Conservation (phyloP, 2,888 invertebrate genomes). For the Cosmia trapezina region DNA sequence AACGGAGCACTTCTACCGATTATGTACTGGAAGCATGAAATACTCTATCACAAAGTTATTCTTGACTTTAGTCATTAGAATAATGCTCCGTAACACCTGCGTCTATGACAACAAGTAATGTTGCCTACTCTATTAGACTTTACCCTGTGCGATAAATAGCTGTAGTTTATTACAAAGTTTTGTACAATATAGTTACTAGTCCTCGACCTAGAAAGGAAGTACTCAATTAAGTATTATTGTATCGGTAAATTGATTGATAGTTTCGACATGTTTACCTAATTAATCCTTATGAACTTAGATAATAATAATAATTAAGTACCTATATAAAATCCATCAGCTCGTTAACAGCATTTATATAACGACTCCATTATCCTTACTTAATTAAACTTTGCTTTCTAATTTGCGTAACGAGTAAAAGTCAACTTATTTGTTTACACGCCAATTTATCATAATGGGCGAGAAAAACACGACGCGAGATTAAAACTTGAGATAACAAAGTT, state of each 20-base stretch:
- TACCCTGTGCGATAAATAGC: conserved; percentile 36
- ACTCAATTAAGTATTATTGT: not conserved
- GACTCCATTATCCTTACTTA: conserved; percentile 39
- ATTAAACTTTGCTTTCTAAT: conserved; percentile 52
- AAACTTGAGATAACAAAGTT: conserved; percentile 56
- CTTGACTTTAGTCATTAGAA: conserved; percentile 48
- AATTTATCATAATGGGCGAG: conserved; percentile 55
- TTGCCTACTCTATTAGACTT: conserved; percentile 47
- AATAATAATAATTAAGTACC: conserved; percentile 11
- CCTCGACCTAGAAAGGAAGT: conserved; percentile 30
- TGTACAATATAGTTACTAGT: not conserved
- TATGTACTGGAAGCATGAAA: conserved; percentile 6
- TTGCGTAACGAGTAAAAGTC: conserved; percentile 50
- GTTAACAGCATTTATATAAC: conserved; percentile 28
- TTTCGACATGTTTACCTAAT: not conserved
- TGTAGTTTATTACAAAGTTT: conserved; percentile 2
- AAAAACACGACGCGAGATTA: conserved; percentile 61
- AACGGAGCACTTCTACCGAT: not conserved
- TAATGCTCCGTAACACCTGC: conserved; percentile 50
- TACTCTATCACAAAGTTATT: conserved; percentile 44
- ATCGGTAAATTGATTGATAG: conserved; percentile 1
- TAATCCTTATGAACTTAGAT: not conserved
- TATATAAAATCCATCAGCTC: conserved; percentile 11
- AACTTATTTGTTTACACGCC: conserved; percentile 59
- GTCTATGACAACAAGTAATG: conserved; percentile 49